A percentile compares a stretch with the other conserved stretches of the same genome.
phyloP scores from a whole-genome alignment of 2,888 invertebrate genomes.

The Oligia latruncula region DNA sequence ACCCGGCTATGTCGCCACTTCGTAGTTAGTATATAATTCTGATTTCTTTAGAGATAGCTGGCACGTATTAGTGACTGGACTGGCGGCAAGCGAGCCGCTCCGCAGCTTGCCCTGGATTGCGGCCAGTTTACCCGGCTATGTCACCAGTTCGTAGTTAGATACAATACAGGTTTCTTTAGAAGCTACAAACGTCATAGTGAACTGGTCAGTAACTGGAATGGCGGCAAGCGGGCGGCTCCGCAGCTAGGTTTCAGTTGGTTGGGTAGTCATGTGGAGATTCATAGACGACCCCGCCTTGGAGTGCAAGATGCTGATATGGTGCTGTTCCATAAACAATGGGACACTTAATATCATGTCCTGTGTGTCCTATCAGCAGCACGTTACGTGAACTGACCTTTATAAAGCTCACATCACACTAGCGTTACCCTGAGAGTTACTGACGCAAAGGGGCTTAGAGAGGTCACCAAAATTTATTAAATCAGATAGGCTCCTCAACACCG shows the following conservation, averaged over 20 bases:
- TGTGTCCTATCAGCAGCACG: no score
- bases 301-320: no score
- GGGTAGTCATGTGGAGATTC: no score
- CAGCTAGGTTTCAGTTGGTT: no score
- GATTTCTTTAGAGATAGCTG: background rate
- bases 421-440: no score
- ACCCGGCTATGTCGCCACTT: constrained; percentile 84
- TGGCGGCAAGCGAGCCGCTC: constrained; percentile 83
- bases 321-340: no score
- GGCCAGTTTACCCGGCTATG: constrained; percentile 84
- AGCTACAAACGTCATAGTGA: no score
- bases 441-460: background rate
- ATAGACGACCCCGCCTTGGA: no score
- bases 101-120: constrained; percentile 81
- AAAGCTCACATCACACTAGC: background rate
- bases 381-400: background rate
- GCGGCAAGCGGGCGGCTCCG: no score
- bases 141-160: constrained; percentile 81
- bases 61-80: constrained; percentile 78
- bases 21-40: constrained; percentile 75
- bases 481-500: background rate
- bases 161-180: background rate
- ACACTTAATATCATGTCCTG: no score
- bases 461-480: background rate
- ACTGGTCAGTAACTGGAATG: no score